phyloP scores from a whole-genome alignment of 2,888 invertebrate species.

The Xylophagus ater region DNA sequence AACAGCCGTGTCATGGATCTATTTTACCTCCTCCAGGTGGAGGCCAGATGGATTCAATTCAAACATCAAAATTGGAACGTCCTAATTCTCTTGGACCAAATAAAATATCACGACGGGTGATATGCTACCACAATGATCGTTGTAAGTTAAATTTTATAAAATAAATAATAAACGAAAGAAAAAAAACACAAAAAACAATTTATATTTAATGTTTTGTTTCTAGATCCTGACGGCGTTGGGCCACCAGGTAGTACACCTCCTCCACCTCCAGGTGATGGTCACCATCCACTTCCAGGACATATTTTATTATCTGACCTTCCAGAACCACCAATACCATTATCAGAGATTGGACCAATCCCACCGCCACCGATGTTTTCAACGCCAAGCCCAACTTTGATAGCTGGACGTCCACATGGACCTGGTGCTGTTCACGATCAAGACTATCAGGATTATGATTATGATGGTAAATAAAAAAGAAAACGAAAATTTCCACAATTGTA shows the following conservation, averaged over 20 bases:
- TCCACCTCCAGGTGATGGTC: conserved; percentile 31
- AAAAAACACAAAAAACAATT: conserved; percentile 5
- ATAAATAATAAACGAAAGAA: neutral
- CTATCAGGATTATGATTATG: conserved; percentile 51
- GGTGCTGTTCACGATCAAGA: conserved; percentile 38
- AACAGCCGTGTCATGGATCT: conserved; percentile 38
- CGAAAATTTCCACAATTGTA: neutral
- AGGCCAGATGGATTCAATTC: conserved; percentile 28
- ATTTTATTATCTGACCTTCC: conserved; percentile 77
- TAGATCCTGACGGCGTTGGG: conserved; percentile 49
- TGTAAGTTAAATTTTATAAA: conserved; percentile 41
- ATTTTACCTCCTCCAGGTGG: conserved; percentile 41
- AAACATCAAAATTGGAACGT: conserved; percentile 57
- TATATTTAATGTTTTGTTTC: conserved; percentile 25
- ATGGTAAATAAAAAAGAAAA: conserved; percentile 41
- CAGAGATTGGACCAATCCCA: conserved; percentile 87
- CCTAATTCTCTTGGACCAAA: conserved; percentile 69
- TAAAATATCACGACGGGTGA: conserved; percentile 61
- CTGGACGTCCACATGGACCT: conserved; percentile 43
- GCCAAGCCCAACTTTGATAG: conserved; percentile 59
- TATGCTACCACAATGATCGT: conserved; percentile 72
- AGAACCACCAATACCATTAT: conserved; percentile 83
- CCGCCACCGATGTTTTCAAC: conserved; percentile 95
- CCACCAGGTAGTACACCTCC: conserved; percentile 38
- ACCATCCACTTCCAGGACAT: conserved; percentile 39